Evolutionary conservation across 2,888 invertebrate species (phyloP).

Genomic region (Microplitis manilae): DNA sequence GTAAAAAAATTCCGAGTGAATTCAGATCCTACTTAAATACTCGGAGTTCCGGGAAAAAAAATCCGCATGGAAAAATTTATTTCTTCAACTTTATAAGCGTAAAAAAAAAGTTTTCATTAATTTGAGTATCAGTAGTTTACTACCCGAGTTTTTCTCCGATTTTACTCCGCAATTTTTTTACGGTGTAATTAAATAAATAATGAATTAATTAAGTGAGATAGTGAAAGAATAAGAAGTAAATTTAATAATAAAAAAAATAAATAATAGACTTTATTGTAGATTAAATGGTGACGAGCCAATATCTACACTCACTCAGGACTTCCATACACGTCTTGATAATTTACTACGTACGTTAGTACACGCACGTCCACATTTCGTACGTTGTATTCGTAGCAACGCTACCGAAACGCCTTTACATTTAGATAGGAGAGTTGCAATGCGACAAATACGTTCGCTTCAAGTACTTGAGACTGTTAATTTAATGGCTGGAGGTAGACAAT

Average conservation of each 20-base stretch:
- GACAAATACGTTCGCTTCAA: conserved; percentile 88
- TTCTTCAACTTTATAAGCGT: too few species aligned
- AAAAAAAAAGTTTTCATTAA: too few species aligned
- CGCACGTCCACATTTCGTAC: conserved; percentile 94
- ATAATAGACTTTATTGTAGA: conserved; percentile 61
- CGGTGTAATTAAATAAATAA: not conserved
- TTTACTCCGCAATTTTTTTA: too few species aligned
- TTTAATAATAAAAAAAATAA: not conserved
- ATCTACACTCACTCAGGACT: conserved; percentile 94
- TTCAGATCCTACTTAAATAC: too few species aligned
- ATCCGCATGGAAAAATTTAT: too few species aligned
- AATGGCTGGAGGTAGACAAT: conserved; percentile 85
- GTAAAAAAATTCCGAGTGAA: too few species aligned
- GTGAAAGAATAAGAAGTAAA: not conserved
- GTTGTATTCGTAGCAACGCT: conserved; percentile 91
- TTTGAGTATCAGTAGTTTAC: too few species aligned
- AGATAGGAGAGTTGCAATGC: conserved; percentile 87
- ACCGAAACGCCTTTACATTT: conserved; percentile 87
- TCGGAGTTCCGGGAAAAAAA: too few species aligned
- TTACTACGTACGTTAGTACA: conserved; percentile 91
- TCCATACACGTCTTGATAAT: conserved; percentile 94
- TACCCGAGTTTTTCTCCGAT: too few species aligned
- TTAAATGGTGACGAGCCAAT: conserved; percentile 88
- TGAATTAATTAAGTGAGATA: not conserved
- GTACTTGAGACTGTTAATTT: conserved; percentile 95